phyloP scores from a whole-genome alignment of 2,797 vertebrate species.

The Chelon labrosus region DNA sequence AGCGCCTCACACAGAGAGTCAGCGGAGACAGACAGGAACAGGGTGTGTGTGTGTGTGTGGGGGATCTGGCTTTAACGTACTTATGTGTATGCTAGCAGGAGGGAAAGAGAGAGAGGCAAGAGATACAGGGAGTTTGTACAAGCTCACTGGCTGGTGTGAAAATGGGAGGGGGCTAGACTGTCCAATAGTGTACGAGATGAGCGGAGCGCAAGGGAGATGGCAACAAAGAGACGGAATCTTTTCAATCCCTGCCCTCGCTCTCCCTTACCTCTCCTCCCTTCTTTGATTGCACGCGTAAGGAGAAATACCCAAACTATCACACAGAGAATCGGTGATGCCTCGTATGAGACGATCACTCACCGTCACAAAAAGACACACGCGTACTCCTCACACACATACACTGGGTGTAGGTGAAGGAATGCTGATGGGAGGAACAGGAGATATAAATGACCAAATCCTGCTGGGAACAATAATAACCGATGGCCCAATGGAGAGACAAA shows the following conservation, averaged over 20 bases:
- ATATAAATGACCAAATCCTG: conserved; percentile 32
- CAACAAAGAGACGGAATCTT: conserved; percentile 69
- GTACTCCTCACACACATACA: background rate
- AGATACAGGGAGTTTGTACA: conserved; percentile 63
- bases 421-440: conserved; percentile 5
- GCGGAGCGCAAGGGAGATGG: conserved; percentile 71
- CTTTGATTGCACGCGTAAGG: conserved; percentile 10
- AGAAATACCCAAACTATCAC: conserved; percentile 45
- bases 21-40: conserved; percentile 26
- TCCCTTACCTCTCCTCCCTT: conserved; percentile 27
- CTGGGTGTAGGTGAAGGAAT: conserved; percentile 5
- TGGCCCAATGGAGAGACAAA: conserved; percentile 14
- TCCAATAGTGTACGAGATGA: conserved; percentile 72
- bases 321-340: conserved; percentile 14
- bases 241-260: conserved; percentile 42
- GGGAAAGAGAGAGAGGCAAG: conserved; percentile 48
- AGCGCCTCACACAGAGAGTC: conserved; percentile 49
- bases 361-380: conserved; percentile 9
- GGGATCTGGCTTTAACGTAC: conserved; percentile 54
- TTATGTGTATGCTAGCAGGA: conserved; percentile 55
- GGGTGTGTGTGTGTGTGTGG: conserved; percentile 44
- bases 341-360: conserved; percentile 8
- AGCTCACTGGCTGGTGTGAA: conserved; percentile 73
- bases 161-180: conserved; percentile 71
- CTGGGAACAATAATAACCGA: conserved; percentile 39